These are phyloP conservation scores for Gymnocephalus cernua DNA, from an alignment of 2,113 vertebrate genomes.

Conservation along the genomic window DNA sequence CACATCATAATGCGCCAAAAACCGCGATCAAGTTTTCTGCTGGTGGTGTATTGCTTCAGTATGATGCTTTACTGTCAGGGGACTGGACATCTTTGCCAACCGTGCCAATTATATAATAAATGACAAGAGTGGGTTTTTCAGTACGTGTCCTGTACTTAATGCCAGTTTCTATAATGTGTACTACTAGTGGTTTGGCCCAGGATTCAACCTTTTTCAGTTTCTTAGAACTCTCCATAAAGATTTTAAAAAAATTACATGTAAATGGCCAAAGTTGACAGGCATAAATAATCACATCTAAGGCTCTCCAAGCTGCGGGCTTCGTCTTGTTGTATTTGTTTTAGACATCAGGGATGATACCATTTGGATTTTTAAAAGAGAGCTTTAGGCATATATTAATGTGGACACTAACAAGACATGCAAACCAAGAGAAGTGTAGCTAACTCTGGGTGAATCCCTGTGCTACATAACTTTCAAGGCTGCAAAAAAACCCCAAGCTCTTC, in stretches of 20 bases:
- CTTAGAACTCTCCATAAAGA: constrained; percentile 57
- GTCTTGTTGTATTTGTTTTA: constrained; percentile 71
- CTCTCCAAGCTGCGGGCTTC: constrained; percentile 58
- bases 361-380: constrained; percentile 23
- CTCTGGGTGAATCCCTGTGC: constrained; percentile 26
- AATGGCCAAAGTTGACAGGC: constrained; percentile 60
- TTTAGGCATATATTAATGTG: constrained; percentile 56
- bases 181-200: constrained; percentile 71
- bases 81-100: constrained; percentile 31
- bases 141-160: constrained; percentile 54
- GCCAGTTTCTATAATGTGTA: constrained; percentile 71
- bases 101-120: constrained; percentile 68
- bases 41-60: constrained; percentile 7
- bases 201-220: no score
- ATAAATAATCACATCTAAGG: constrained; percentile 65
- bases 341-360: constrained; percentile 61
- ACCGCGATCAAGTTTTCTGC: constrained; percentile 22
- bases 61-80: constrained; percentile 28
- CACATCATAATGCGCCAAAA: not conserved
- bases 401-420: constrained; percentile 50
- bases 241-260: constrained; percentile 44
- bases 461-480: constrained; percentile 51
- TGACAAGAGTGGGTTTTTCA: constrained; percentile 61
- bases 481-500: constrained; percentile 47
- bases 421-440: constrained; percentile 28